Evolutionary conservation across 1,140 invertebrate species (phyloP).

Genomic region (Leptoteleia sp.): DNA sequence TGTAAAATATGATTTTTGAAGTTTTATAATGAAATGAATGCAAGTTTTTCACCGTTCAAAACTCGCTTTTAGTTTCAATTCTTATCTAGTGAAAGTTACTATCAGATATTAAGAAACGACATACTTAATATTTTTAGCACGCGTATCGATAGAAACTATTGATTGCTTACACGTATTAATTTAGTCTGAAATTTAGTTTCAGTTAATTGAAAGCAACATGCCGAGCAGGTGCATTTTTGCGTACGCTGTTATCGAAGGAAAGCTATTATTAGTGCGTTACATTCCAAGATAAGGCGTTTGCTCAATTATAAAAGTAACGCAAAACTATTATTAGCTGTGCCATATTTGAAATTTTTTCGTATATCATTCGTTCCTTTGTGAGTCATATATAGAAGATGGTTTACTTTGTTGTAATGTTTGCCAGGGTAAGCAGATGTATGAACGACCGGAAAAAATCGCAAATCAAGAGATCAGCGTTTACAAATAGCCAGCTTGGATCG

Average conservation of each 20-base stretch:
- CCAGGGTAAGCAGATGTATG: conserved; percentile 53
- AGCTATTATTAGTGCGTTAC: conserved; percentile 32
- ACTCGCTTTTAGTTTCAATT: conserved; percentile 14
- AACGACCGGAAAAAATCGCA: conserved; percentile 64
- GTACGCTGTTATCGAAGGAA: conserved; percentile 8
- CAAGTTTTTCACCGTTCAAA: too few species aligned
- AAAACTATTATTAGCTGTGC: conserved; percentile 5
- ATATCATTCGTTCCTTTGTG: conserved; percentile 32
- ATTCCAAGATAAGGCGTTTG: not conserved
- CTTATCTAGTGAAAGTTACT: conserved; percentile 44
- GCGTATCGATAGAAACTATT: conserved; percentile 24
- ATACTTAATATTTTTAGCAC: conserved; percentile 24
- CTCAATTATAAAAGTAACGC: conserved; percentile 17
- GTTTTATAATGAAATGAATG: too few species aligned
- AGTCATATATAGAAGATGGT: conserved; percentile 9
- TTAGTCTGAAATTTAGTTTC: conserved; percentile 22
- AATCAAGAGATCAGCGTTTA: conserved; percentile 73
- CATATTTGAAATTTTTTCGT: conserved; percentile 13
- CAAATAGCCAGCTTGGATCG: conserved; percentile 47
- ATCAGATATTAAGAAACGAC: conserved; percentile 32
- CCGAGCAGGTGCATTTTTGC: conserved; percentile 12
- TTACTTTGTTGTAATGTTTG: conserved; percentile 45
- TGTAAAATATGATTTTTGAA: too few species aligned
- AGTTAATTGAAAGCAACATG: conserved; percentile 46
- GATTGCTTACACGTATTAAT: conserved; percentile 34